phyloP scores from a whole-genome alignment of 2,113 vertebrate species.

The Bos javanicus region DNA sequence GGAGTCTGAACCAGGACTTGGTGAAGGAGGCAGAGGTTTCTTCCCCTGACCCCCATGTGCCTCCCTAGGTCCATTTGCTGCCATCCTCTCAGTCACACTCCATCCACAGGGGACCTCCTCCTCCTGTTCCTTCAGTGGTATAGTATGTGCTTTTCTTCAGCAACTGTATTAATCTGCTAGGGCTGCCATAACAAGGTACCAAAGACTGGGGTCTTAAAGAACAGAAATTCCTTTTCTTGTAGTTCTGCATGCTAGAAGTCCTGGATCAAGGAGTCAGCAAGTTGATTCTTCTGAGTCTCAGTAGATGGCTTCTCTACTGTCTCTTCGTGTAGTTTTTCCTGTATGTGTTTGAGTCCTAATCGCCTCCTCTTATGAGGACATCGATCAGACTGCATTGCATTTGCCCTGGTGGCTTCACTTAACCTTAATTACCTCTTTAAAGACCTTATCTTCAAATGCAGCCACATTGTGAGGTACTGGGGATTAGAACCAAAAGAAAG shows the following conservation, averaged over 20 bases:
- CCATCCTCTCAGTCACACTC: neutral
- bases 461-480: neutral
- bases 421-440: neutral
- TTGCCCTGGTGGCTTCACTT: neutral
- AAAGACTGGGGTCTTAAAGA: neutral
- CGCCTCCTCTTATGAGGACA: neutral
- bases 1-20: neutral
- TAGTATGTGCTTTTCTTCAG: neutral
- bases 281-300: neutral
- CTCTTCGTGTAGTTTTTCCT: neutral
- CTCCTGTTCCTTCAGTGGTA: neutral
- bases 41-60: rapidly evolving
- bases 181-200: neutral
- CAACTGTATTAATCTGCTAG: neutral
- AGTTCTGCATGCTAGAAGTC: neutral
- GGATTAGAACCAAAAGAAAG: neutral
- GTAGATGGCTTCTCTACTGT: neutral
- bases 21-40: neutral
- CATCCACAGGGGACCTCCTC: neutral
- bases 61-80: neutral
- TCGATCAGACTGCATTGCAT: neutral
- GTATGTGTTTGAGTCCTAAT: neutral
- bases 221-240: neutral
- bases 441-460: neutral
- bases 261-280: neutral